Evolutionary conservation across 35 echinoderm and acorn worm species (phyloP), one percentile per base, ranked within the genome.

Genomic region (Eucidaris tribuloides): DNA sequence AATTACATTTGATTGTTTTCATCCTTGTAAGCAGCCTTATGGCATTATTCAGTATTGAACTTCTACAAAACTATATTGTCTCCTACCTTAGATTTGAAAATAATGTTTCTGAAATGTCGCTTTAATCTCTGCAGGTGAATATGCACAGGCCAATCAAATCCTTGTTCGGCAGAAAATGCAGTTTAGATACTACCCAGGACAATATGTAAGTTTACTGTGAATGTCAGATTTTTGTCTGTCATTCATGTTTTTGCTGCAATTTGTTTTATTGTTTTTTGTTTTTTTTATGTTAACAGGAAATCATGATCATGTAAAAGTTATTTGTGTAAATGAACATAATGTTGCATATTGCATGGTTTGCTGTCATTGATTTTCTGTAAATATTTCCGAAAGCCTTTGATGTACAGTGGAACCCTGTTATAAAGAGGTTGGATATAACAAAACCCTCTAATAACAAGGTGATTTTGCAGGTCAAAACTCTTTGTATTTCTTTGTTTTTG

Each of bases 81-180:
- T 22, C 13, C 13, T 14, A 13, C 13, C 50, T 55, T 22, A 55
- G 50, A 22, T 13, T 55, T 13, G 50, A 55, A 22, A 55, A 14
- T 14, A 13, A 13, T 55, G 22, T 13, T 13, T 14, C 13, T 22
- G 13, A 14, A 14, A 62, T 27, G 24, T 4, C 22, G 33, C 33
- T 62, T 3, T 27, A 27, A 27, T 13, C 46, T 36, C 22, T 76
- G 40, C 33, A 84, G 82, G 82, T 49, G 6, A 48, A 6, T 71
- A 71, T 30, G 82, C 38, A 0, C 35, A 84, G 46, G 60, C 46
- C 25, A 65, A 65, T n/a, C 62, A 68, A 48, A 71, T 71, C 28
- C 82, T 84, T 1, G 63, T 84, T 13, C 45, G 44, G 63, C 82
- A 84, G 82, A 84, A 84, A 63, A 84, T 84, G 82, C 19, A 63